Conservation (phyloP, 2,888 invertebrate species). For the Perizoma affinitatum region DNA sequence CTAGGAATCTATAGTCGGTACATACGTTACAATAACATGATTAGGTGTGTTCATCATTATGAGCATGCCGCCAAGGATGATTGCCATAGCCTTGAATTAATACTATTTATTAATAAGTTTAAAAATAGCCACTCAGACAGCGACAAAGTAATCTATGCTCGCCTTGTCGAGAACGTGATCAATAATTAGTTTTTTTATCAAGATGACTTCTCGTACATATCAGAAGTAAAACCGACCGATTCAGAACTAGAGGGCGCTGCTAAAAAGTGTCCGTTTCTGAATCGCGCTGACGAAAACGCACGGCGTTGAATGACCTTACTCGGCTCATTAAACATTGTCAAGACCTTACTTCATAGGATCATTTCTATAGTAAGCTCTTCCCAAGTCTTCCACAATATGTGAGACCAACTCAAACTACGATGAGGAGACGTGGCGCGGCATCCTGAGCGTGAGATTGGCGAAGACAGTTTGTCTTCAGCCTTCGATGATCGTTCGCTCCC, state of each 20-base stretch:
- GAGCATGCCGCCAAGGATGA: too few relatives aligned
- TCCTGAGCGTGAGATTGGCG: slow-evolving; percentile 48
- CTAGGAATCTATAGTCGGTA: too few relatives aligned
- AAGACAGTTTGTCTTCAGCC: slow-evolving; percentile 7
- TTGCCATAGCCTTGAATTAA: too few relatives aligned
- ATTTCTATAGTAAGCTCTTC: slow-evolving; percentile 48
- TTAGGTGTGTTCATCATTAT: too few relatives aligned
- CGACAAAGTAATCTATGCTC: too few relatives aligned
- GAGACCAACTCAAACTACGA: slow-evolving; percentile 35
- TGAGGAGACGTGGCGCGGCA: slow-evolving; percentile 48
- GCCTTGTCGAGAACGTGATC: too few relatives aligned
- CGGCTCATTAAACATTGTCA: slow-evolving; percentile 7
- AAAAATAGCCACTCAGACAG: too few relatives aligned
- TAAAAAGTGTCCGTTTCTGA: slow-evolving; percentile 10
- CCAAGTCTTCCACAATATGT: slow-evolving; percentile 30
- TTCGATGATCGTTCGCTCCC: slow-evolving; percentile 20
- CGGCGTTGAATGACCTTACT: slow-evolving; percentile 4
- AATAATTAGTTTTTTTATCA: too few relatives aligned
- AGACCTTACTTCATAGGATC: slow-evolving; percentile 50
- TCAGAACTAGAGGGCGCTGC: slow-evolving; percentile 18
- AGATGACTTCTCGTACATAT: too few relatives aligned
- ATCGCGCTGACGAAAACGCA: slow-evolving; percentile 33
- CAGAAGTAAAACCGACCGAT: not conserved
- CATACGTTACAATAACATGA: too few relatives aligned
- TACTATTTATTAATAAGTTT: too few relatives aligned